A percentile compares a stretch with the other conserved stretches of the same genome.
These are phyloP conservation scores for Hypanus sabinus DNA, from an alignment of 2,113 vertebrate species.

Conservation along the genomic window DNA sequence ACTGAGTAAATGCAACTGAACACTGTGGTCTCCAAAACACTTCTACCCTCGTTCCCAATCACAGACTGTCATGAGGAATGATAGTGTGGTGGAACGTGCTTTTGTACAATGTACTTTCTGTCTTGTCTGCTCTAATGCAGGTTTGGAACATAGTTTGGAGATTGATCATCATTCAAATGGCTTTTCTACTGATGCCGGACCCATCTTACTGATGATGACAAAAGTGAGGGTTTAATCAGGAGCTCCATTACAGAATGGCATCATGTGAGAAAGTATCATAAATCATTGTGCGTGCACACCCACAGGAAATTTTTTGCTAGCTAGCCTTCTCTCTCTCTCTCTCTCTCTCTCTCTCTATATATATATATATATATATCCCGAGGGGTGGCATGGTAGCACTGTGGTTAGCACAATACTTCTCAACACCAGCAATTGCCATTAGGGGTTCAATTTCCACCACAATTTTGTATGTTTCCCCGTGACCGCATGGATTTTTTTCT, in stretches of 20 bases:
- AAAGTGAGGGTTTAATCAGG: not conserved
- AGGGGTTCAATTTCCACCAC: too few relatives aligned
- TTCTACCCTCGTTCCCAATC: not conserved
- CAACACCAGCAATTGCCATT: too few relatives aligned
- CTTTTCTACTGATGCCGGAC: not conserved
- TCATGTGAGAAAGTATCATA: not conserved
- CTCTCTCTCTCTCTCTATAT: too few relatives aligned
- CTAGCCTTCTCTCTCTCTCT: too few relatives aligned
- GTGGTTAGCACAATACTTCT: too few relatives aligned
- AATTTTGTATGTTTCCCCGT: too few relatives aligned
- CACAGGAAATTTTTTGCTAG: not conserved
- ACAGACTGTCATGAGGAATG: not conserved
- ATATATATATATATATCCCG: too few relatives aligned
- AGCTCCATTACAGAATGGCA: not conserved
- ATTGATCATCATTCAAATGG: not conserved
- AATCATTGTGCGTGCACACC: not conserved
- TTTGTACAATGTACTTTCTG: not conserved
- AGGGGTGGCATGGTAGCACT: too few relatives aligned
- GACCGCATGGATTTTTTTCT: too few relatives aligned
- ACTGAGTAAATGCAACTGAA: slow-evolving; percentile 4
- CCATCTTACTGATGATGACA: not conserved
- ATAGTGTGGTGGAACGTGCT: not conserved
- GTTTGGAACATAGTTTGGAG: not conserved
- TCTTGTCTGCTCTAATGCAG: not conserved
- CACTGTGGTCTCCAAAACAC: not conserved